Evolutionary conservation across 2,113 vertebrate genomes (phyloP).

Genomic region (Sterna hirundo): DNA sequence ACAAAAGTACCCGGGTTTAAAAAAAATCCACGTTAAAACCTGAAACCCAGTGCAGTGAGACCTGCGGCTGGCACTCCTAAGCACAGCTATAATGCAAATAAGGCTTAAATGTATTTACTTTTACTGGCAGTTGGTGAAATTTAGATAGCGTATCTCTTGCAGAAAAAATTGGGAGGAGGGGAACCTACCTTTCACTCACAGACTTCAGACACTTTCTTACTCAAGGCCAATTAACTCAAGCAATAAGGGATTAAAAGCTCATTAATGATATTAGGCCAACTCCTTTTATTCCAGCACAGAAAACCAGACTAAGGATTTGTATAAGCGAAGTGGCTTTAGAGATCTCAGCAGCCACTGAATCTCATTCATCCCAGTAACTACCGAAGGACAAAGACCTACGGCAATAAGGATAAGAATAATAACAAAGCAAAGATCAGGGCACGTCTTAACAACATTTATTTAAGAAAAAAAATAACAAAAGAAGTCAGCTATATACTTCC

Average conservation of each 20-base stretch:
- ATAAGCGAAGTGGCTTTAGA: not conserved
- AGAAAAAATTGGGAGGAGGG: not conserved
- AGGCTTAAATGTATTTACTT: not conserved
- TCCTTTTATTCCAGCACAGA: not conserved
- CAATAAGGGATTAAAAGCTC: slow-evolving; percentile 31
- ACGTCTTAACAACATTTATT: not conserved
- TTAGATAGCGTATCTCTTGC: not conserved
- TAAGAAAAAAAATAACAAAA: not conserved
- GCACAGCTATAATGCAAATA: not conserved
- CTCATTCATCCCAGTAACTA: not conserved
- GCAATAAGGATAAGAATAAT: not conserved
- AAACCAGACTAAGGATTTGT: not conserved
- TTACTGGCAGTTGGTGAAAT: not conserved
- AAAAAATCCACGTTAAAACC: not conserved
- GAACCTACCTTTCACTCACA: not conserved
- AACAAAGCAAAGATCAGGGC: not conserved
- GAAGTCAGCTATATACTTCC: not conserved
- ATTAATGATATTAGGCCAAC: not conserved
- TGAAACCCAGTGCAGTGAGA: not conserved
- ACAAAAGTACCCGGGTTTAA: not conserved
- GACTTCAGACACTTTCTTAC: not conserved
- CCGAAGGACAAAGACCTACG: not conserved
- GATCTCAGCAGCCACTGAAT: not conserved
- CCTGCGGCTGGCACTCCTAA: not conserved
- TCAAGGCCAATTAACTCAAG: slow-evolving; percentile 43